Base-by-base conservation (phyloP, 1,140 invertebrate genomes). In the Campoletis sonorensis region DNA sequence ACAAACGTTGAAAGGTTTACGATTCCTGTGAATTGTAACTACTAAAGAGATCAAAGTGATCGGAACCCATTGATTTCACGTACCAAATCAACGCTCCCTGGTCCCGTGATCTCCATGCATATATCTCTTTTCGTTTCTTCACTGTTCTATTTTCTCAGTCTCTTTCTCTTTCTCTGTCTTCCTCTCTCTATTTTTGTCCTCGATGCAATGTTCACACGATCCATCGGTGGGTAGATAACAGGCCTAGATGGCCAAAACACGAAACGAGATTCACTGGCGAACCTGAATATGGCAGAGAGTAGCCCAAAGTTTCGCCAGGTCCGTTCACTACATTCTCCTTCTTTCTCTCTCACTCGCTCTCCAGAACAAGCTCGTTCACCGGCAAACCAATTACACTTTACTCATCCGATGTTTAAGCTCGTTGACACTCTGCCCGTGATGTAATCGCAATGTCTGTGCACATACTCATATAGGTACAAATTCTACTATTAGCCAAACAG, bases 321-420 rank as follows among this genome's bases (percentile, higher is more conserved):
- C 15, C 67, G 67, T 70, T 70, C 67, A 27, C 21, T 70, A 33
- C 26, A 27, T 30, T 70, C 67, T 64, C 21, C 23, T 23, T 0
- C 23, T 64, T 26, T 37, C 30, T 70, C 18, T 70, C 11, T 33
- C 30, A 3, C 27, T 33, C 64, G 64, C 64, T 67, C 58, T 61
- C 61, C 23, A 23, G 33, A 70, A 15, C 27, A 30, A 70, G 67
- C 67, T 70, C 30, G 67, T 70, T 30, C 67, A 70, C 27, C 18
- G 30, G 67, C 27, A 70, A 70, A 70, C 67, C 67, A 70, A 33
- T 70, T 70, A 70, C 67, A 70, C 67, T 70, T 70, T 70, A 70
- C 30, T 70, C 67, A 70, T 33, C 30, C 67, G 67, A 70, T 70
- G 30, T 70, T 30, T n/a, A 33, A 70, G 67, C 30, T 70, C 67